A percentile compares a stretch with the other conserved stretches of the same genome.
Evolutionary conservation across 2,797 vertebrate genomes (phyloP).

Genomic region (Gouania willdenowi): DNA sequence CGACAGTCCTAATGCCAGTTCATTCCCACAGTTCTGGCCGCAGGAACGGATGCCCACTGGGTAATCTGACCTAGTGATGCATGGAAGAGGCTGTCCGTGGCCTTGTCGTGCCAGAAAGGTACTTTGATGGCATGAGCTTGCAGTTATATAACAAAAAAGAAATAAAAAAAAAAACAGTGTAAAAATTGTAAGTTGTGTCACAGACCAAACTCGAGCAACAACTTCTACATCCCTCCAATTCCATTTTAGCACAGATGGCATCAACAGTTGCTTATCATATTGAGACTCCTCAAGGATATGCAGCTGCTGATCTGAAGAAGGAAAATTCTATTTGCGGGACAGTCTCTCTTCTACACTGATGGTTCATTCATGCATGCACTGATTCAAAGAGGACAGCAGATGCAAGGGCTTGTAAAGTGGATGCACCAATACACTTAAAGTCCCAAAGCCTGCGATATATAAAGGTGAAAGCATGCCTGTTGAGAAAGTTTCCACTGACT

Average conservation of each 20-base stretch:
- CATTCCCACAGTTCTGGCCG: slow-evolving; percentile 37
- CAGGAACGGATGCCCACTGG: slow-evolving; percentile 62
- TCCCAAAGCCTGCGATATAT: background rate
- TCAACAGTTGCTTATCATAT: slow-evolving; percentile 58
- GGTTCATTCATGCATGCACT: slow-evolving; percentile 3
- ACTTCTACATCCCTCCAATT: slow-evolving; percentile 18
- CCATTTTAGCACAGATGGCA: slow-evolving; percentile 51
- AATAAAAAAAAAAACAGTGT: background rate
- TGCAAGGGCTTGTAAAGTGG: slow-evolving; percentile 2
- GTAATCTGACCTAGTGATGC: slow-evolving; percentile 67
- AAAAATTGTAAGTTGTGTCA: slow-evolving; percentile 2
- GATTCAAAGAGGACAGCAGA: slow-evolving; percentile 2
- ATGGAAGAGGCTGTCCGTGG: slow-evolving; percentile 46
- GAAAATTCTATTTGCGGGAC: slow-evolving; percentile 15
- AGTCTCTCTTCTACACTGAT: slow-evolving; percentile 10
- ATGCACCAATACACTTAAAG: background rate
- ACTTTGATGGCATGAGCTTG: slow-evolving; percentile 36
- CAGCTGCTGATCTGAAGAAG: slow-evolving; percentile 38
- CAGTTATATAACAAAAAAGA: slow-evolving; percentile 48
- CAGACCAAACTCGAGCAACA: slow-evolving; percentile 32
- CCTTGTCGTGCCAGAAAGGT: slow-evolving; percentile 47
- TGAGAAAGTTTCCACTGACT: slow-evolving; percentile 1
- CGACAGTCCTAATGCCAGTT: slow-evolving; percentile 39
- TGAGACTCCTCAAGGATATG: slow-evolving; percentile 47
- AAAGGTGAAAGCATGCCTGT: slow-evolving; percentile 11